Base-by-base conservation (phyloP, 2,797 vertebrate species). In the Pseudotriccus pelzelni region DNA sequence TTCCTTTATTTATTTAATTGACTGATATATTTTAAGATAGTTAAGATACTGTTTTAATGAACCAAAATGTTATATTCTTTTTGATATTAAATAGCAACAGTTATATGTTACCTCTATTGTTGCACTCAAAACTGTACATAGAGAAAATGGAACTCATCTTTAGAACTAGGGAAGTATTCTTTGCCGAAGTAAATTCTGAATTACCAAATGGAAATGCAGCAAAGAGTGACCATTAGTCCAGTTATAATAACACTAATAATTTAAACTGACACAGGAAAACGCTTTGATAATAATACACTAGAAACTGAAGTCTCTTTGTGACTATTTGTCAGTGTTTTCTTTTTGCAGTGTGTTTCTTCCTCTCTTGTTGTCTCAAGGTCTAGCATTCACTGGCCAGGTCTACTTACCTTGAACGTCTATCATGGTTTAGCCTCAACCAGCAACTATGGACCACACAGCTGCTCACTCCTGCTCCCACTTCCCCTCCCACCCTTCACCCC, bases 401-500 rank as follows among this genome's bases (percentile, higher is more conserved):
- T 69, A 14, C 32, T 74, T 47, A 12, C 13, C 7, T n/a, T 53
- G 17, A 30, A 5, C 2, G 3, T 34, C 17, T 41, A 39, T 67
- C 39, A 60, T 39, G 20, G n/a, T 59, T 80, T 34, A 59, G 3
- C 21, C 12, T 12, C 24, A 52, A 14, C 10, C 10, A 43, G 30
- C 21, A n/a, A n/a, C 28, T 63, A 67, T 22, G 22, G 34, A 11
- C 6, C 55, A 47, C 4, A 32, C 1, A 46, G 21, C 44, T 53
- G 24, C 15, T 59, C 4, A 41, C 4, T 58, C 9, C n/a, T 19
- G 34, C 10, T 7, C 4, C 13, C 18, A 64, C 17, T 43, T 13
- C 19, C 7, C 10, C 18, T 23, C 5, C 7, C 30, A 12, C 0
- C 0, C 3, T 8, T 5, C 6, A 22, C 12, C 44, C 18, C 18